Conservation (phyloP, 2,797 vertebrate genomes). For the Pangasius larnaudii region DNA sequence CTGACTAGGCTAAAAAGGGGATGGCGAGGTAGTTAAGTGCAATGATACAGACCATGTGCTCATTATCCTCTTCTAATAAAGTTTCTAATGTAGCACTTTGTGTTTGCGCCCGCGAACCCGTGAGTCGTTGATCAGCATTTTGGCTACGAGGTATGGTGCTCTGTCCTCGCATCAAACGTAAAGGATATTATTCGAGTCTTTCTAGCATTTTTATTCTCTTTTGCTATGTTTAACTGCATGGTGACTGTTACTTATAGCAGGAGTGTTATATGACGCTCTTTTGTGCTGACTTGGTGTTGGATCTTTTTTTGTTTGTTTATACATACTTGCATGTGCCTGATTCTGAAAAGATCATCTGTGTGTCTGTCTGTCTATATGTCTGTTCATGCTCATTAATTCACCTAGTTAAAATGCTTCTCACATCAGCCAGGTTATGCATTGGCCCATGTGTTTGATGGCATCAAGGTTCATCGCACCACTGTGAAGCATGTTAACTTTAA, state of each 20-base stretch:
- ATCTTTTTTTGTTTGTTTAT: not conserved
- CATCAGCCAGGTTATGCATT: not conserved
- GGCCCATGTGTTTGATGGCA: not conserved
- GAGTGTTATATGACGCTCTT: not conserved
- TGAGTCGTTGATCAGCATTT: not conserved
- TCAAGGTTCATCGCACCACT: not conserved
- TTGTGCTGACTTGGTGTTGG: not conserved
- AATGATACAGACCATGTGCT: not conserved
- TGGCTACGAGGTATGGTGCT: not conserved
- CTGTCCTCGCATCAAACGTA: not conserved
- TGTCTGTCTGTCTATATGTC: not conserved
- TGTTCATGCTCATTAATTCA: not conserved
- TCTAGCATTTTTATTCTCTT: not conserved
- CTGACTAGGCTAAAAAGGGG: not conserved
- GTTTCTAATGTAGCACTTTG: not conserved
- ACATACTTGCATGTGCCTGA: not conserved
- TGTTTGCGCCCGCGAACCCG: not conserved
- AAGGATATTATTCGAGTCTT: not conserved
- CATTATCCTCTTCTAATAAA: not conserved
- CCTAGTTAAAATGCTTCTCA: not conserved
- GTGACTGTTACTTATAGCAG: not conserved
- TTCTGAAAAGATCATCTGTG: not conserved
- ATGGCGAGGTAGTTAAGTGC: not conserved
- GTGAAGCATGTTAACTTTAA: not conserved
- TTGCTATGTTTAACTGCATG: not conserved